phyloP scores from a whole-genome alignment of 1,140 invertebrate species.

The Mactra quadrangularis region DNA sequence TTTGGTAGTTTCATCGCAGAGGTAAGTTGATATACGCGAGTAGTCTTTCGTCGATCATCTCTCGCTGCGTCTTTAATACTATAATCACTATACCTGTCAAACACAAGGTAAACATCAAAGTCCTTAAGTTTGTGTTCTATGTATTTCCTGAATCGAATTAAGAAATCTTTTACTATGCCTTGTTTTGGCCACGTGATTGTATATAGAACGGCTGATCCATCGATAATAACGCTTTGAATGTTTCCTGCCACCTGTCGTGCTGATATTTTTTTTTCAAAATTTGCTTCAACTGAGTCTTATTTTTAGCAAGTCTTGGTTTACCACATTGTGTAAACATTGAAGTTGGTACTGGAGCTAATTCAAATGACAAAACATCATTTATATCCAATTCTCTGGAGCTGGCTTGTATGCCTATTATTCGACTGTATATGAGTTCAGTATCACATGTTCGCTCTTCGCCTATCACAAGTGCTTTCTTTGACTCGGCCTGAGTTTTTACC shows the following conservation, averaged over 20 bases:
- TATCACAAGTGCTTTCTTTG: not conserved
- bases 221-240: constrained; percentile 12
- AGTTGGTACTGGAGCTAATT: not conserved
- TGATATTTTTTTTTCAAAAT: too few relatives aligned
- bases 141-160: constrained; percentile 17
- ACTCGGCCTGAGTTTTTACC: constrained; percentile 3
- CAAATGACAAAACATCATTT: not conserved
- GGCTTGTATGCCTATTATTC: constrained; percentile 14
- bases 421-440: constrained; percentile 25
- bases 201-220: constrained; percentile 66
- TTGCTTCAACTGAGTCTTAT: too few relatives aligned
- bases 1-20: not conserved
- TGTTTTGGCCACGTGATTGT: constrained; percentile 60
- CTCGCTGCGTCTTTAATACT: constrained; percentile 42
- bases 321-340: not conserved
- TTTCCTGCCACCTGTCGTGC: not conserved
- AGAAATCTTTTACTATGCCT: constrained; percentile 29
- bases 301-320: too few relatives aligned
- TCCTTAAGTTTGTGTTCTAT: not conserved
- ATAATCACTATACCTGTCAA: constrained; percentile 39
- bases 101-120: constrained; percentile 35
- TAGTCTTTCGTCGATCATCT: not conserved
- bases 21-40: not conserved
- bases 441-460: too few relatives aligned
- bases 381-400: constrained; percentile 1